phyloP scores from a whole-genome alignment of 2,113 vertebrate genomes.

The Nansenia antarctica region DNA sequence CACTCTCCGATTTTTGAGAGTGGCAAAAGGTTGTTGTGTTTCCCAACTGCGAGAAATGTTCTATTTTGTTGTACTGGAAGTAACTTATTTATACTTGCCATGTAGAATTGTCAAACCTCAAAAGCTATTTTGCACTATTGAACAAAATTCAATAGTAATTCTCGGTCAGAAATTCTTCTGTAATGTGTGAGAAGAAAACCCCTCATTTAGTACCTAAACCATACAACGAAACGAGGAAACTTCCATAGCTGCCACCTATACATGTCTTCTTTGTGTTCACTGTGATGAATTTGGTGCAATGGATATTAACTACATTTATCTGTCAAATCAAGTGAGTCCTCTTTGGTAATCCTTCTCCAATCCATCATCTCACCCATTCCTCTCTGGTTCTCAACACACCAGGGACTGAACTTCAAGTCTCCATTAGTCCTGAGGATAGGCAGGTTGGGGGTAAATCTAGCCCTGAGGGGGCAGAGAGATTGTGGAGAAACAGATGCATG shows the following conservation, averaged over 20 bases:
- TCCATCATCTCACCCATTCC: neutral
- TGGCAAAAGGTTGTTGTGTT: no score
- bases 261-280: no score
- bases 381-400: slow-evolving; percentile 4
- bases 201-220: neutral
- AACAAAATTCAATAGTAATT: no score
- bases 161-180: no score
- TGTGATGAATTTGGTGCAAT: neutral
- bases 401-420: slow-evolving; percentile 25
- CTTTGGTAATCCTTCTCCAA: neutral
- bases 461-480: slow-evolving; percentile 33
- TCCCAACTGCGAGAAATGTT: no score
- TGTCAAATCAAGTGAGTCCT: slow-evolving; percentile 12
- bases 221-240: neutral
- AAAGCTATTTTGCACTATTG: no score
- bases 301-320: neutral
- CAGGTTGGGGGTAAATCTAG: slow-evolving; percentile 31
- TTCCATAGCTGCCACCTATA: neutral
- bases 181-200: no score
- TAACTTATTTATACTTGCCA: no score
- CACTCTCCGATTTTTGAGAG: no score
- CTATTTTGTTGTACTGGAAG: no score
- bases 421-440: slow-evolving; percentile 7
- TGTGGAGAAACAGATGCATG: slow-evolving; percentile 44
- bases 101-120: no score